Evolutionary conservation across 2,113 vertebrate species (phyloP).

Genomic region (Psammodynastes pulverulentus): DNA sequence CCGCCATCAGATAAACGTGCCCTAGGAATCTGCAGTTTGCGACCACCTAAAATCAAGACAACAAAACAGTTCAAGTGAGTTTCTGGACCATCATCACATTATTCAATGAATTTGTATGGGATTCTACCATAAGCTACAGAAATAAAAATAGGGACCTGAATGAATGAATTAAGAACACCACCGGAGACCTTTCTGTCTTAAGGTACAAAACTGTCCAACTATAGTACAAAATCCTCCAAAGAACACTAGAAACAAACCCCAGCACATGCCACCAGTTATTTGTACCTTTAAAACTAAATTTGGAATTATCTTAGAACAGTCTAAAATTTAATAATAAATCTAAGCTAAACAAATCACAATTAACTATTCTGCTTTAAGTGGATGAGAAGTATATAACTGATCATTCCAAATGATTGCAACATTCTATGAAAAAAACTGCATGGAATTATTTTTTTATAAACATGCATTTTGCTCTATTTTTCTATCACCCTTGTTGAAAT

Average conservation of each 20-base stretch:
- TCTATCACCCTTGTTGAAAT: background rate
- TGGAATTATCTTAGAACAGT: background rate
- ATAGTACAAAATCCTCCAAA: background rate
- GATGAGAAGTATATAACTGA: background rate
- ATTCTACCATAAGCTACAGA: background rate
- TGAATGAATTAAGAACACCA: background rate
- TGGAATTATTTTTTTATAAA: background rate
- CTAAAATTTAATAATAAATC: background rate
- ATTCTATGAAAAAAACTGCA: background rate
- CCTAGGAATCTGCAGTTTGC: slow-evolving; percentile 85
- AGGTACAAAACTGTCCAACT: background rate
- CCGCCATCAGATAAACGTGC: slow-evolving; percentile 87
- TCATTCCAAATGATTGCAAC: background rate
- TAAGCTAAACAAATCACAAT: background rate
- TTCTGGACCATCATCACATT: background rate
- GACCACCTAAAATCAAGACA: slow-evolving; percentile 74
- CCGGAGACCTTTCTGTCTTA: background rate
- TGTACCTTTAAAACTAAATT: background rate
- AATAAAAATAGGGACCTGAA: background rate
- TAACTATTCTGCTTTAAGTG: background rate
- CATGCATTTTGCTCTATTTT: background rate
- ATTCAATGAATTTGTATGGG: background rate
- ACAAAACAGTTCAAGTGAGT: slow-evolving; percentile 10
- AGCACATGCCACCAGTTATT: no score
- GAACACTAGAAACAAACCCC: background rate